Conservation (phyloP, 2,797 vertebrate genomes). For the Harpagifer antarcticus region DNA sequence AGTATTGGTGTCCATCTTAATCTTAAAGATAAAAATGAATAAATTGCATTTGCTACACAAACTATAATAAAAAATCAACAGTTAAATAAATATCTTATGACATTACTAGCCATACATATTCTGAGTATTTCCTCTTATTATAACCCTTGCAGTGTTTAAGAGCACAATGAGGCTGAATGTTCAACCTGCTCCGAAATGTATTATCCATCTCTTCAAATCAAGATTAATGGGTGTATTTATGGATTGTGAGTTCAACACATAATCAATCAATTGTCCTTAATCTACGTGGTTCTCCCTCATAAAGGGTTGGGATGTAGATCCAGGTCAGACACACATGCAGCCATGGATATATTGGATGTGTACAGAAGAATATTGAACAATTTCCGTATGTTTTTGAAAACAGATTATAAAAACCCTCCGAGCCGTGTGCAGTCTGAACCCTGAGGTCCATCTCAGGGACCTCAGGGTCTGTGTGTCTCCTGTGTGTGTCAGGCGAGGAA, state of each 20-base stretch:
- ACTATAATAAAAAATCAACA: too few relatives aligned
- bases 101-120: background rate
- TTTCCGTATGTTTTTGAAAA: background rate
- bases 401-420: slow-evolving; percentile 28
- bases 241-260: background rate
- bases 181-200: background rate
- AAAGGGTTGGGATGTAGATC: slow-evolving; percentile 3
- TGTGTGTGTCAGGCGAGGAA: slow-evolving; percentile 73
- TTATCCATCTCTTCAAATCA: background rate
- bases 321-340: slow-evolving; percentile 6
- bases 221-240: slow-evolving; percentile 20
- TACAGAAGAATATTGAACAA: slow-evolving; percentile 15
- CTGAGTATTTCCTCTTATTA: background rate
- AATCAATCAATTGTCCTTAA: slow-evolving; percentile 25
- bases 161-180: background rate
- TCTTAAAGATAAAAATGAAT: too few relatives aligned
- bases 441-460: slow-evolving; percentile 33
- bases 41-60: too few relatives aligned
- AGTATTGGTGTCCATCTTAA: too few relatives aligned
- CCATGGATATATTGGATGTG: slow-evolving; percentile 9
- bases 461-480: slow-evolving; percentile 64
- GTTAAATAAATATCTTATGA: too few relatives aligned
- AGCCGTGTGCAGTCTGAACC: slow-evolving; percentile 18
- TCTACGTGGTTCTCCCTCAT: background rate
- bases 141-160: background rate